Base-by-base conservation (phyloP, 2,797 vertebrate genomes). In the Aplochiton taeniatus region DNA sequence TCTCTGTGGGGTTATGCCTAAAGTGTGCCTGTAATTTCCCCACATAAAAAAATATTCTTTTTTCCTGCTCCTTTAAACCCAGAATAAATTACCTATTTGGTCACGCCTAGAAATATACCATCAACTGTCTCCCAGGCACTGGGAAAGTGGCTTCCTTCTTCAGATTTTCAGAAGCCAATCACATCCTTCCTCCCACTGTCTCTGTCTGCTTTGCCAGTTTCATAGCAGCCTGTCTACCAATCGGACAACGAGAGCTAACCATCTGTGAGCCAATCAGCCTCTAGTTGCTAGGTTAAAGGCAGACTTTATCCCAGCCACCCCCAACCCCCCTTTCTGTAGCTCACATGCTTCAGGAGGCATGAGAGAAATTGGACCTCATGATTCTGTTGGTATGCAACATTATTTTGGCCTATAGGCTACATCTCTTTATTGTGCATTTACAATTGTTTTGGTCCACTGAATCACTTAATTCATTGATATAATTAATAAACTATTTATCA, bases 271-370 rank as follows among this genome's bases (percentile, higher is more conserved):
- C 90, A 90, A 90, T 90, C 84, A 69, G 56, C 60, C 62, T 9
- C 12, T 77, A 88, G 90, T 91, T 90, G 90, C 90, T 89, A 91
- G 88, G 90, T 86, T 58, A 70, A 77, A 86, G 75, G 88, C 82
- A 89, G 87, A 90, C 88, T 90, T 88, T 85, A 82, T 82, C 74
- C 74, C 71, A 66, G 61, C 72, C 77, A 81, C 83, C 61, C 77
- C 72, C 41, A 12, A 1, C 11, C 4, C 51, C n/a, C 54, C 44
- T 42, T 49, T 31, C 14, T 8, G 48, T n/a, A 43, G 41, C 48
- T 20, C 61, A 63, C 45, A 50, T 51, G 41, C 19, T 20, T 13
- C 19, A 61, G 58, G 42, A 20, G 54, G 31, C 54, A 57, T 57
- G 31, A 31, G 31, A 31, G 31, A 31, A 31, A 31, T 31, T 31